Percentiles rank a stretch among this genome's conserved stretches.
Evolutionary conservation across 1,140 invertebrate species (phyloP).

Genomic region (Elysia chlorotica): DNA sequence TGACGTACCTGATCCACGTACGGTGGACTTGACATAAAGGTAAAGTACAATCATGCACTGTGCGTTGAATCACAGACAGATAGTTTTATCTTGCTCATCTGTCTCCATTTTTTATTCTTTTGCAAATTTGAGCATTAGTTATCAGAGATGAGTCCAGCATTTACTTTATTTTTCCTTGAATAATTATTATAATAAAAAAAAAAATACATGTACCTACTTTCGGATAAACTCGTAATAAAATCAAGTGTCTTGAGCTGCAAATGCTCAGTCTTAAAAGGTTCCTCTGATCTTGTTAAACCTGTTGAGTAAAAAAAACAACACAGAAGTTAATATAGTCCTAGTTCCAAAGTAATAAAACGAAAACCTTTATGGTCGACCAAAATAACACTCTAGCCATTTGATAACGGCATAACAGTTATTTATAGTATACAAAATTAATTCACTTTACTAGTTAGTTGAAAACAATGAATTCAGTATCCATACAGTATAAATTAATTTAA

Average conservation of each 20-base stretch:
- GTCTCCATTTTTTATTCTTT: background rate
- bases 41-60: too few relatives aligned
- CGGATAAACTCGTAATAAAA: constrained; percentile 7
- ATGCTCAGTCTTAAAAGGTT: constrained; percentile 17
- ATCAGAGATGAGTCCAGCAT: background rate
- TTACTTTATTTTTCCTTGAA: background rate
- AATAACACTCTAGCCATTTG: background rate
- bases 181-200: background rate
- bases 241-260: constrained; percentile 13
- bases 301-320: background rate
- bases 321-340: background rate
- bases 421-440: too few relatives aligned
- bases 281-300: constrained; percentile 6
- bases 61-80: background rate
- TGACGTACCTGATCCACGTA: too few relatives aligned
- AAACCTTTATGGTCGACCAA: background rate
- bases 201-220: background rate
- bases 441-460: too few relatives aligned
- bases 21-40: too few relatives aligned
- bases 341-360: background rate
- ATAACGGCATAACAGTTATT: background rate
- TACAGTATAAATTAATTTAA: background rate
- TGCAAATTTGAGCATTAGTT: background rate
- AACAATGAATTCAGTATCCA: background rate
- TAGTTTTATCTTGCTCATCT: too few relatives aligned